A percentile compares a stretch with the other conserved stretches of the same genome.
Conservation (phyloP, 2,888 invertebrate genomes). For the Fragum whitleyi region DNA sequence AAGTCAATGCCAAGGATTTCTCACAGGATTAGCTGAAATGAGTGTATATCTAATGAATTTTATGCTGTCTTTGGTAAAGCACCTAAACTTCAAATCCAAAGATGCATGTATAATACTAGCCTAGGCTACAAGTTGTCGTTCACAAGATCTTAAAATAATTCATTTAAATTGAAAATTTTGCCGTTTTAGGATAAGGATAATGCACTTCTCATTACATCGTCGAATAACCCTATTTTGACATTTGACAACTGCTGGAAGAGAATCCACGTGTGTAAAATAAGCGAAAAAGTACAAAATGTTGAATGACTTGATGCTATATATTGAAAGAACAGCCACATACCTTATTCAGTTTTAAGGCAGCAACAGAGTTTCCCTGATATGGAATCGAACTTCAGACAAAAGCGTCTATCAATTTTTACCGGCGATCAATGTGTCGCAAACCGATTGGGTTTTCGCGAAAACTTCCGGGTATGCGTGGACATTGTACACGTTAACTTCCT, state of each 20-base stretch:
- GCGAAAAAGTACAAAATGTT: neutral
- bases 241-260: neutral
- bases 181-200: no score
- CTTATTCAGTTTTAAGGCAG: neutral
- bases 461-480: slow-evolving; percentile 61
- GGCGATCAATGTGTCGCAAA: slow-evolving; percentile 60
- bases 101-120: no score
- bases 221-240: neutral
- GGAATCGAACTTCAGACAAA: neutral
- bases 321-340: neutral
- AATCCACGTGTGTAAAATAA: neutral
- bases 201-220: no score
- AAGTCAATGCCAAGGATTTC: no score
- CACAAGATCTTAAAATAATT: no score
- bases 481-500: slow-evolving; percentile 61
- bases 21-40: no score
- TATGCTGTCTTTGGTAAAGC: no score
- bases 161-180: no score
- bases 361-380: neutral
- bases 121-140: no score
- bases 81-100: no score
- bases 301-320: neutral
- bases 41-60: no score
- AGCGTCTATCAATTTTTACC: slow-evolving; percentile 10
- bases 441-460: slow-evolving; percentile 56